Evolutionary conservation across 2,888 invertebrate species (phyloP).

Genomic region (Marasmarcha lunaedactyla): DNA sequence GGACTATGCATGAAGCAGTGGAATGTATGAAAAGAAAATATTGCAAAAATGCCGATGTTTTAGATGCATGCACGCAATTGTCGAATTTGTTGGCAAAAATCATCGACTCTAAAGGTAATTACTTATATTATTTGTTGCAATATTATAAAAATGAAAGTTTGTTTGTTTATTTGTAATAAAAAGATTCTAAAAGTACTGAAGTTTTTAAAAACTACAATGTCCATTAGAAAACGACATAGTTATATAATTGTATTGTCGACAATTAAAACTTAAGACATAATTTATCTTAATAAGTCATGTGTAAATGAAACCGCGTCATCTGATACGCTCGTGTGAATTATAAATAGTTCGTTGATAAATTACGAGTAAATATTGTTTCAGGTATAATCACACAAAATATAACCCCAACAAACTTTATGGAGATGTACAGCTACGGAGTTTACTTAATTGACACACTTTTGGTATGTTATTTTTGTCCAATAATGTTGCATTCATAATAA

Average conservation of each 20-base stretch:
- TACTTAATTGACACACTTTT: slow-evolving; percentile 57
- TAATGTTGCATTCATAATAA: too few relatives aligned
- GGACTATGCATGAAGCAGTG: slow-evolving; percentile 43
- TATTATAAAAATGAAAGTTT: too few relatives aligned
- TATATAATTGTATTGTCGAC: too few relatives aligned
- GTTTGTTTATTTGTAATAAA: too few relatives aligned
- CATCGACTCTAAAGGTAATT: slow-evolving; percentile 33
- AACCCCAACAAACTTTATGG: slow-evolving; percentile 56
- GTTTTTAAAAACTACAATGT: too few relatives aligned
- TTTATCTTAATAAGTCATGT: too few relatives aligned
- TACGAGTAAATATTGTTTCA: slow-evolving; percentile 34
- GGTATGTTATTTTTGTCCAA: slow-evolving; percentile 31
- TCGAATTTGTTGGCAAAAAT: slow-evolving; percentile 26
- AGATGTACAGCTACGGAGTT: slow-evolving; percentile 62
- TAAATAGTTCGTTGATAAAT: too few relatives aligned
- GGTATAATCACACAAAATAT: slow-evolving; percentile 57
- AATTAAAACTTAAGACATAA: too few relatives aligned
- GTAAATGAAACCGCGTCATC: too few relatives aligned
- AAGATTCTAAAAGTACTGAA: too few relatives aligned
- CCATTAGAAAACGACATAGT: too few relatives aligned
- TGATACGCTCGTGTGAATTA: too few relatives aligned
- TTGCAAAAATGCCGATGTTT: slow-evolving; percentile 21
- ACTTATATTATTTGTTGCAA: slow-evolving; percentile 1
- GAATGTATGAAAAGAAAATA: slow-evolving; percentile 37
- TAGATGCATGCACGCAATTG: slow-evolving; percentile 32